Evolutionary conservation across 2,888 invertebrate genomes (phyloP).

Genomic region (Drosophila subsilvestris): DNA sequence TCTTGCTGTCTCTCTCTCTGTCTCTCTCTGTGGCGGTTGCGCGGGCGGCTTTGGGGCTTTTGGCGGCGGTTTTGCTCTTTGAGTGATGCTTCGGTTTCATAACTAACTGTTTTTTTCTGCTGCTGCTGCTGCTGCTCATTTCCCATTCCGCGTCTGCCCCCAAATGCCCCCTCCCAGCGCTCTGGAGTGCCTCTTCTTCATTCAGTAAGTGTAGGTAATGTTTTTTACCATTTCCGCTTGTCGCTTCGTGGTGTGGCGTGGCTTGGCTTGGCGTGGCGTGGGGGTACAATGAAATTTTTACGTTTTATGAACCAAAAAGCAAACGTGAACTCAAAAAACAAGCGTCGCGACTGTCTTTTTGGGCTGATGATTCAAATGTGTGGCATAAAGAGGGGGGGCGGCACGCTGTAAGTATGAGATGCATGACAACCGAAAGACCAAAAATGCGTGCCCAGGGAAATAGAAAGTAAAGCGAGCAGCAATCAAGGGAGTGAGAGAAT

Average conservation of each 20-base stretch:
- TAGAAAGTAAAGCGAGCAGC: constrained; percentile 53
- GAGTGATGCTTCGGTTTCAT: constrained; percentile 80
- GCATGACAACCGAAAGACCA: constrained; percentile 66
- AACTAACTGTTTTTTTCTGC: constrained; percentile 69
- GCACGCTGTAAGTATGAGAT: constrained; percentile 76
- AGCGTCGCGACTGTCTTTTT: neutral
- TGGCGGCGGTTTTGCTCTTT: constrained; percentile 59
- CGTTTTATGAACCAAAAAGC: constrained; percentile 66
- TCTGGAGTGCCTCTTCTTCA: constrained; percentile 13
- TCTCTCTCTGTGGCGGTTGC: constrained; percentile 36
- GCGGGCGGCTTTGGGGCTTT: constrained; percentile 70
- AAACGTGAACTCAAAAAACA: constrained; percentile 41
- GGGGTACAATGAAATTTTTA: constrained; percentile 77
- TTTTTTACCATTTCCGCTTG: constrained; percentile 76
- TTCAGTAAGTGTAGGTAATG: constrained; percentile 77
- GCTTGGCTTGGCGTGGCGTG: constrained; percentile 74
- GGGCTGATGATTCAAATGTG: constrained; percentile 14
- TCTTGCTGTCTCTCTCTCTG: constrained; percentile 1
- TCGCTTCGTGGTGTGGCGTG: constrained; percentile 74
- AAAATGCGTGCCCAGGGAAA: constrained; percentile 58
- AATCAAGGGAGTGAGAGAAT: neutral
- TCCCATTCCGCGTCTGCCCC: constrained; percentile 59
- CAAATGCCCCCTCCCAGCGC: constrained; percentile 1
- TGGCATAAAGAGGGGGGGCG: constrained; percentile 28
- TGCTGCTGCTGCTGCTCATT: constrained; percentile 53